Conservation (phyloP, 2,888 invertebrate genomes). For the Andrena camellia region DNA sequence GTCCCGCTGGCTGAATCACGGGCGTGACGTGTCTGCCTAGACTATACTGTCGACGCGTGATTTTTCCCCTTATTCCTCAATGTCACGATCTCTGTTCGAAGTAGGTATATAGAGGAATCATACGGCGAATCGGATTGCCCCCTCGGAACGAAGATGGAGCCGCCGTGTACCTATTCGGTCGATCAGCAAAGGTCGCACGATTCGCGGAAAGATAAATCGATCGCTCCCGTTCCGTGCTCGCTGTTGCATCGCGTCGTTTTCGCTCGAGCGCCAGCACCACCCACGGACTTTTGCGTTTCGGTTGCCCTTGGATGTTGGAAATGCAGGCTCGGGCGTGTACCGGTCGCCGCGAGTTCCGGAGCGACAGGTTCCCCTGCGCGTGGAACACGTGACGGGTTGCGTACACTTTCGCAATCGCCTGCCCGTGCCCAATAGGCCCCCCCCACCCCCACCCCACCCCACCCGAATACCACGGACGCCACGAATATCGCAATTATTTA, state of each 20-base stretch:
- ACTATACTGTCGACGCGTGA: background rate
- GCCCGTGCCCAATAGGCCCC: background rate
- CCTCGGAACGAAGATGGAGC: too few species aligned
- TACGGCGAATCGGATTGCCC: too few species aligned
- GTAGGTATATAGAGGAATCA: too few species aligned
- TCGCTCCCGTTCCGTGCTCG: background rate
- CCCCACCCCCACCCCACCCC: conserved; percentile 24
- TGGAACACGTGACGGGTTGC: conserved; percentile 68
- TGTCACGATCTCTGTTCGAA: conserved; percentile 2
- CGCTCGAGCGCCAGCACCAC: conserved; percentile 6
- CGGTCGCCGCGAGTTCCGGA: conserved; percentile 68
- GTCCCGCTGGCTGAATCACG: conserved; percentile 52
- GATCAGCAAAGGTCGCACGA: background rate
- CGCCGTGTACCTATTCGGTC: conserved; percentile 4
- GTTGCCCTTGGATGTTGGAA: conserved; percentile 66
- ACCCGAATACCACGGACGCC: too few species aligned
- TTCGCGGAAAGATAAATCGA: background rate
- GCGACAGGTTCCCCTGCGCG: conserved; percentile 79
- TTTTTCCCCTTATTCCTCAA: background rate
- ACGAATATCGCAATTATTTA: background rate
- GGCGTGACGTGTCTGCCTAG: conserved; percentile 25
- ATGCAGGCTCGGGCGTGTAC: conserved; percentile 54
- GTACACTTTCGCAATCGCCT: conserved; percentile 64
- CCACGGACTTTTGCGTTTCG: conserved; percentile 63
- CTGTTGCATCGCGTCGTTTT: background rate